Conservation (phyloP, 2,888 invertebrate genomes). For the Melangyna quadrimaculata region DNA sequence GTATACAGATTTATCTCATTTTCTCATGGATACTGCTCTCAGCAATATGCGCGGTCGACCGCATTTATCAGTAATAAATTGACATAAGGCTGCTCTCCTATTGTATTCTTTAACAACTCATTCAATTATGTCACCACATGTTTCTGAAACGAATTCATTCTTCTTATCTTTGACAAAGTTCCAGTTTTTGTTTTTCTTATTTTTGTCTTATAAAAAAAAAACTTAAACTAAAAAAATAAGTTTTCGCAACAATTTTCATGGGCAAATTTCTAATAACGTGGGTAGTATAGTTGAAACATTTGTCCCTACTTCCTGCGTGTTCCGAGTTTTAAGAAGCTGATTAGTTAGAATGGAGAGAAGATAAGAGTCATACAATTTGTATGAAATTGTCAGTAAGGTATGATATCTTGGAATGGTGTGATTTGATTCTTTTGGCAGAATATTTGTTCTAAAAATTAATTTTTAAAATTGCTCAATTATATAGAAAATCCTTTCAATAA, state of each 20-base stretch:
- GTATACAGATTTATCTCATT: conserved; percentile 61
- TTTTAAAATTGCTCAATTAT: no score
- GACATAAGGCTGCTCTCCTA: conserved; percentile 51
- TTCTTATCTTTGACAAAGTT: conserved; percentile 63
- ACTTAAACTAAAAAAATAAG: conserved; percentile 22
- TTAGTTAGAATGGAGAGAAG: conserved; percentile 17
- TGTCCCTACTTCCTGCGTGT: conserved; percentile 46
- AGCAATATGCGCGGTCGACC: conserved; percentile 6
- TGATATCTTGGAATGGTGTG: neutral
- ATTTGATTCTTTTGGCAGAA: neutral
- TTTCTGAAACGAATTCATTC: conserved; percentile 53
- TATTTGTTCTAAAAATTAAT: no score
- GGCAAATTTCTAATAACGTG: conserved; percentile 67
- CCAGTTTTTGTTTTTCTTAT: conserved; percentile 42
- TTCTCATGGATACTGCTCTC: conserved; percentile 67
- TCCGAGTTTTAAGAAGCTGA: neutral
- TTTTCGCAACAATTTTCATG: conserved; percentile 70
- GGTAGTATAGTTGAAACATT: neutral
- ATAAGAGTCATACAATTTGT: neutral
- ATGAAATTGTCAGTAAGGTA: conserved; percentile 16
- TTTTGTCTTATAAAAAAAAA: conserved; percentile 32
- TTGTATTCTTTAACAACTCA: conserved; percentile 51
- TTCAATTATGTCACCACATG: conserved; percentile 71
- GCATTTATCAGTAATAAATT: conserved; percentile 38
- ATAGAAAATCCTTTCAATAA: no score